Conservation (phyloP, 2,888 invertebrate genomes). For the Brenthis ino region DNA sequence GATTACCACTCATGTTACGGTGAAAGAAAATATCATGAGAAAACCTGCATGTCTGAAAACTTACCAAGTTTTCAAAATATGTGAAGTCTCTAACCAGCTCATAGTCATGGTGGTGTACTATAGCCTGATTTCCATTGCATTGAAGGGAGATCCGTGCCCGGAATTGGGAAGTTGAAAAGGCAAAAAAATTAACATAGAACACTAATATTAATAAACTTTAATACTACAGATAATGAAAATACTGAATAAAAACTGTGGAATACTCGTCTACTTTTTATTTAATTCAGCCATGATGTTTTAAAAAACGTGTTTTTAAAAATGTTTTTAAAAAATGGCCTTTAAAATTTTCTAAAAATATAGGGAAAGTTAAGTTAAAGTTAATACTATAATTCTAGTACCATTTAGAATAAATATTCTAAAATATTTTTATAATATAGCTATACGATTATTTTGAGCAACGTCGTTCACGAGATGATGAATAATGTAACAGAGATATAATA, state of each 20-base stretch:
- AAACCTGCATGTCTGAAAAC: too few species aligned
- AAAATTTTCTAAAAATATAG: background rate
- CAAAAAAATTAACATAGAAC: too few species aligned
- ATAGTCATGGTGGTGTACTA: too few species aligned
- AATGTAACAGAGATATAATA: conserved; percentile 25
- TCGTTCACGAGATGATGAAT: conserved; percentile 18
- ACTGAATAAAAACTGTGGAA: background rate
- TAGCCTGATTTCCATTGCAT: too few species aligned
- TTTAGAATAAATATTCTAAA: background rate
- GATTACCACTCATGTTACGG: too few species aligned
- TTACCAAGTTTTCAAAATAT: too few species aligned
- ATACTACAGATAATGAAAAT: background rate
- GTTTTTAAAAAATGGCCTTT: background rate
- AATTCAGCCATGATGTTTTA: background rate
- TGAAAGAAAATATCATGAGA: too few species aligned
- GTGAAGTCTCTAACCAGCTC: too few species aligned
- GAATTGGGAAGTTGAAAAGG: too few species aligned
- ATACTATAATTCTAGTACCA: background rate
- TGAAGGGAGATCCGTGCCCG: background rate
- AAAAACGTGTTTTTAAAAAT: background rate
- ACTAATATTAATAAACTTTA: background rate
- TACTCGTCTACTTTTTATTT: background rate
- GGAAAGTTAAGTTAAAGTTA: background rate
- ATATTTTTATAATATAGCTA: conserved; percentile 9
- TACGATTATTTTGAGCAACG: conserved; percentile 16